These are phyloP conservation scores for Leptopilina clavipes DNA, from an alignment of 1,140 invertebrate genomes.

Conservation along the genomic window DNA sequence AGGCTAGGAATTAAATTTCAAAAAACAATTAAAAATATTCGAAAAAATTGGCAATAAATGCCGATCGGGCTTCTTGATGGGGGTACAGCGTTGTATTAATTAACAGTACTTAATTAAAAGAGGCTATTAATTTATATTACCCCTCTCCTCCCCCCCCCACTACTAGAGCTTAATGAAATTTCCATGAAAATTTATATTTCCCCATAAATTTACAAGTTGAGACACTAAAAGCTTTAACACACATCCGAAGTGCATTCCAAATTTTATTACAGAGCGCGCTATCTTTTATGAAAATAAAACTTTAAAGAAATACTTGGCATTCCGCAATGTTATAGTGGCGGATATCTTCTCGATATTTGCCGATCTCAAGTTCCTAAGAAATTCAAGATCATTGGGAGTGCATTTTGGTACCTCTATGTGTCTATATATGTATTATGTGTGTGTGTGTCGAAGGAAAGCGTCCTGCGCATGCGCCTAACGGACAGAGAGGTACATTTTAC, in stretches of 20 bases:
- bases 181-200: slow-evolving; percentile 13
- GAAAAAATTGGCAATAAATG: too few relatives aligned
- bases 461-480: slow-evolving; percentile 46
- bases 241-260: slow-evolving; percentile 8
- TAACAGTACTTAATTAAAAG: too few relatives aligned
- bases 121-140: too few relatives aligned
- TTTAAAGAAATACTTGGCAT: not conserved
- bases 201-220: not conserved
- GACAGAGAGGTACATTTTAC: not conserved
- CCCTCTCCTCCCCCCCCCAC: too few relatives aligned
- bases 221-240: slow-evolving; percentile 19
- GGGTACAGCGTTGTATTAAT: too few relatives aligned
- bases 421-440: too few relatives aligned
- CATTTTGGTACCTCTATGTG: not conserved
- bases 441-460: not conserved
- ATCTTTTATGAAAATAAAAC: slow-evolving; percentile 17
- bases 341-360: slow-evolving; percentile 21
- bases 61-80: too few relatives aligned
- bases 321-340: not conserved
- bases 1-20: too few relatives aligned
- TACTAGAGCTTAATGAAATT: not conserved
- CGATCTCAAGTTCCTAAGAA: slow-evolving; percentile 12
- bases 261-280: not conserved
- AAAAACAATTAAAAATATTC: too few relatives aligned
- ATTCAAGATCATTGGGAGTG: slow-evolving; percentile 29